Base-by-base conservation (phyloP, 2,113 vertebrate species). In the Upupa epops region DNA sequence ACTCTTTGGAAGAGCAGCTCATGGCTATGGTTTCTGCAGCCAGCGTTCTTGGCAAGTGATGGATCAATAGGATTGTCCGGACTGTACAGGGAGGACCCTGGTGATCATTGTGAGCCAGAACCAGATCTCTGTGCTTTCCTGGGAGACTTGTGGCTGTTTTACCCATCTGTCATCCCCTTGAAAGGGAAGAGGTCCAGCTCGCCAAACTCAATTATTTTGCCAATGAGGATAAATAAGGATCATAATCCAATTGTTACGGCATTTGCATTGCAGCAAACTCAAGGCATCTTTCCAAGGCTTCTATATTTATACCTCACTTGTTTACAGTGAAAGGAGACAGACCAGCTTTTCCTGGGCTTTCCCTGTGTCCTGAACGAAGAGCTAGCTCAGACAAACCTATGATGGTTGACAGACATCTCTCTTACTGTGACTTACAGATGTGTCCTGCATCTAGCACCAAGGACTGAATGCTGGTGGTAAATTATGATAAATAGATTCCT, bases 161-260 rank as follows among this genome's bases (percentile, higher is more conserved):
- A 52, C 65, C 71, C 11, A 2, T 61, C 76, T 55, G 37, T 71
- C 3, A 3, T 79, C 70, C 36, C 59, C 58, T 17, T 37, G 81
- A 80, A 86, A 66, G 76, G 49, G 76, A 94, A 81, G 70, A 60
- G 65, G 86, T 68, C 65, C 76, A 81, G 65, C 86, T 94, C 86
- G 88, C 81, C 86, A 45, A 69, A 49, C 32, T 74, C 64, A 70
- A 88, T 94, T 87, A 88, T 36, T 77, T 90, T 85, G 56, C 90
- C 92, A 77, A 59, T 80, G 76, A 66, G 90, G 79, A 88, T 85
- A 94, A 93, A 93, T 86, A 91, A 64, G 46, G 82, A 92, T 87
- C 88, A 83, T 95, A 95, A 95, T 93, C 88, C 75, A 77, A 85
- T 93, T 93, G 70, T 92, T 90, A 89, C 31, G 45, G 80, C 84